Evolutionary conservation across 2,888 invertebrate genomes (phyloP), one percentile per base, ranked within the genome.

Genomic region (Eupithecia exiguata): DNA sequence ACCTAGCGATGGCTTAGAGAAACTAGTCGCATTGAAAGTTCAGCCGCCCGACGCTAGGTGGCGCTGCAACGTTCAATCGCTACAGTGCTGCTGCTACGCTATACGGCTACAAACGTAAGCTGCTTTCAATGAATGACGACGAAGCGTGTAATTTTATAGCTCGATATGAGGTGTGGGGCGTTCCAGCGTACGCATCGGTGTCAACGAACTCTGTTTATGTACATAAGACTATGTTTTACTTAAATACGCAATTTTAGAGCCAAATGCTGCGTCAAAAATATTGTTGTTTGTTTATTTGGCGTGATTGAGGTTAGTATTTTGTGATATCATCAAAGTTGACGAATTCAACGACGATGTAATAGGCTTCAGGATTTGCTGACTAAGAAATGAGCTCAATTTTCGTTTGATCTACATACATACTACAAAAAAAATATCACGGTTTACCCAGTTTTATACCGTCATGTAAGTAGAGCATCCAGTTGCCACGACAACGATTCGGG

Each of bases 1-100:
- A 88, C 73, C 92, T 92, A 82, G 86, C 79, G 90, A 77, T 73
- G 58, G 38, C 68, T 78, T 79, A 81, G 75, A 71, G 80, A 86
- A 91, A 84, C 83, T 68, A 68, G 43, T 53, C 25, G 71, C 65
- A 1, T 63, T 5, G 70, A 62, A 82, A 82, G 89, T 93, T 90
- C 86, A 70, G 85, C 94, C 92, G 92, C 91, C 92, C 91, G 85
- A 82, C 89, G 81, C 86, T 83, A 91, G 93, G 84, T 93, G 92
- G 90, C 93, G 91, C 84, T 74, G 73, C 65, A 66, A 35, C 70
- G n/a, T 62, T 35, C 70, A 58, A 72, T 66, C 69, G 79, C 84
- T 79, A 77, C 77, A 76, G 88, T 89, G 89, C 89, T 89, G 91
- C 90, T 81, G 71, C 77, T 67, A 71, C 79, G 74, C 70, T 74